Conservation (phyloP, 1,140 invertebrate genomes). For the Euglossa dilemma region DNA sequence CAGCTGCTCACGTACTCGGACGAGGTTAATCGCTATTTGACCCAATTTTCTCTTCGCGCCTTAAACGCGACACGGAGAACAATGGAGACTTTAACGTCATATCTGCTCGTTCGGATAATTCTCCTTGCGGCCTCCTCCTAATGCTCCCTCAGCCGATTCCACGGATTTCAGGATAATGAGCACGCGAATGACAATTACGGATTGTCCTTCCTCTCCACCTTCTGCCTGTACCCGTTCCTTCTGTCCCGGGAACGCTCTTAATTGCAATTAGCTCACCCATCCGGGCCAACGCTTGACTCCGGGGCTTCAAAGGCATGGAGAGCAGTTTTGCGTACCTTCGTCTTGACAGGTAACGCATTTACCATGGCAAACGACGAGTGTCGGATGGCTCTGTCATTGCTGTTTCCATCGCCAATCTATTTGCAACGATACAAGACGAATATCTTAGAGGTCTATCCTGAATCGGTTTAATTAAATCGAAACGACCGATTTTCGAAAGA, state of each 20-base stretch:
- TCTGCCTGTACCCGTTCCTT: conserved; percentile 45
- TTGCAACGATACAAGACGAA: too few relatives aligned
- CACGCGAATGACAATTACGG: conserved; percentile 58
- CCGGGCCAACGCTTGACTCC: not conserved
- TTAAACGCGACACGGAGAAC: conserved; percentile 70
- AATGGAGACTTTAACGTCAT: conserved; percentile 69
- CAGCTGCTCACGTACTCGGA: conserved; percentile 52
- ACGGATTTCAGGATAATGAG: conserved; percentile 55
- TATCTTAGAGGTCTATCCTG: too few relatives aligned
- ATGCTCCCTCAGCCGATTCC: conserved; percentile 39
- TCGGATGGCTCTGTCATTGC: too few relatives aligned
- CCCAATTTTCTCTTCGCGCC: conserved; percentile 78
- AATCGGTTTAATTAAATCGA: too few relatives aligned
- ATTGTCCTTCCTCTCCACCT: conserved; percentile 63
- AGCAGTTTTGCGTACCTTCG: not conserved
- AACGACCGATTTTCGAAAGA: too few relatives aligned
- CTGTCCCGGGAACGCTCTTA: conserved; percentile 30
- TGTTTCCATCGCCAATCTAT: too few relatives aligned
- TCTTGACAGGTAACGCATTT: too few relatives aligned
- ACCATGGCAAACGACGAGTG: too few relatives aligned
- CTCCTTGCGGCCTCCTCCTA: conserved; percentile 25
- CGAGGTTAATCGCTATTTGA: conserved; percentile 81
- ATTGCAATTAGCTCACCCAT: conserved; percentile 59
- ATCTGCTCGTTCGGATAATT: conserved; percentile 57
- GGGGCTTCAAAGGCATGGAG: conserved; percentile 19